Evolutionary conservation across 2,113 vertebrate species (phyloP).

Genomic region (Euleptes europaea): DNA sequence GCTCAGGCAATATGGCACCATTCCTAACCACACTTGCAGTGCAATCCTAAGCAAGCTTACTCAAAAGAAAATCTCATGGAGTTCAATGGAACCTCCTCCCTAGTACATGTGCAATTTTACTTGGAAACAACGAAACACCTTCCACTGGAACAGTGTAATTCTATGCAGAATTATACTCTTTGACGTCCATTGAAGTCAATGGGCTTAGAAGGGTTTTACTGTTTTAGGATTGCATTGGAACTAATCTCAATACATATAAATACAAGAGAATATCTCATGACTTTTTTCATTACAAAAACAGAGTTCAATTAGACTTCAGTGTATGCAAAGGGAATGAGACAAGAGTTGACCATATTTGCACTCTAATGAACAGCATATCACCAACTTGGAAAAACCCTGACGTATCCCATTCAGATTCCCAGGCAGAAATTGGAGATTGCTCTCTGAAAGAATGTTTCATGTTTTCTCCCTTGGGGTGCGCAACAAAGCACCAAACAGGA

Average conservation of each 20-base stretch:
- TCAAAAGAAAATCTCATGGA: neutral
- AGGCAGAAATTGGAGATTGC: neutral
- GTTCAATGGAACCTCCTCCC: neutral
- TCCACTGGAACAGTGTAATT: neutral
- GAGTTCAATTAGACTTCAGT: neutral
- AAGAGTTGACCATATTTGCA: neutral
- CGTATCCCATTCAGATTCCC: neutral
- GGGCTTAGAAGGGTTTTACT: too few species aligned
- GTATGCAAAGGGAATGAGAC: too few species aligned
- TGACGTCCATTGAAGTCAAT: neutral
- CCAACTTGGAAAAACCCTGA: neutral
- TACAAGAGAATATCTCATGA: neutral
- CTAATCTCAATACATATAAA: too few species aligned
- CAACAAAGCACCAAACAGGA: constrained; percentile 15
- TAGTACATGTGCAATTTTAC: neutral
- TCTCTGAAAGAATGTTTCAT: constrained; percentile 21
- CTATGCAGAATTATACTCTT: neutral
- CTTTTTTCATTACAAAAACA: neutral
- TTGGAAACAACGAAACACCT: neutral
- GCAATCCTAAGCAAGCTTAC: neutral
- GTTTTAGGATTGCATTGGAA: too few species aligned
- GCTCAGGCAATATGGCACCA: too few species aligned
- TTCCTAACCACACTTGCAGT: too few species aligned
- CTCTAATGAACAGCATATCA: neutral
- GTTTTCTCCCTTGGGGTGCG: constrained; percentile 23